A percentile compares a stretch with the other conserved stretches of the same genome.
Evolutionary conservation across 2,888 invertebrate species (phyloP).

Genomic region (Sinohyriopsis cumingii): DNA sequence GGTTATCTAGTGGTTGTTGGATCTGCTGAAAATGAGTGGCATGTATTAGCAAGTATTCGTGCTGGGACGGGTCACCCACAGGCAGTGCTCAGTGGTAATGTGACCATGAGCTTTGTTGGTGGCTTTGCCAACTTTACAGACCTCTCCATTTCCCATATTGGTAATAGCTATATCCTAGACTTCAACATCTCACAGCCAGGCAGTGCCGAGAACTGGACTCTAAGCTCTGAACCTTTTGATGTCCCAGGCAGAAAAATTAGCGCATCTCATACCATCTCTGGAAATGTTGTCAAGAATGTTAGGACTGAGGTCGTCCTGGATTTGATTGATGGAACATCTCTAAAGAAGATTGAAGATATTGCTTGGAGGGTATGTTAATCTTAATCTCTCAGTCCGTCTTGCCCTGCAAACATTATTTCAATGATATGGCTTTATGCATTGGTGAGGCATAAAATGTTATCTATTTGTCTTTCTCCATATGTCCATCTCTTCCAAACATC

Average conservation of each 20-base stretch:
- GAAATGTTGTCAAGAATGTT: slow-evolving; percentile 18
- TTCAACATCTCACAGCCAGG: slow-evolving; percentile 42
- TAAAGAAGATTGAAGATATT: slow-evolving; percentile 21
- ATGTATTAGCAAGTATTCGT: slow-evolving; percentile 43
- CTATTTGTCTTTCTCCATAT: too few species aligned
- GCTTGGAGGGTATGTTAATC: slow-evolving; percentile 26
- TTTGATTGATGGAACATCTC: slow-evolving; percentile 21
- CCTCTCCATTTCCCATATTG: slow-evolving; percentile 49
- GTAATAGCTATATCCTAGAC: slow-evolving; percentile 42
- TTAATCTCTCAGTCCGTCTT: too few species aligned
- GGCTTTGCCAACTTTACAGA: slow-evolving; percentile 61
- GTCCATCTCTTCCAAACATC: too few species aligned
- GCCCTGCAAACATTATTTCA: too few species aligned
- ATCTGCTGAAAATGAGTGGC: slow-evolving; percentile 45
- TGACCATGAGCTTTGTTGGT: slow-evolving; percentile 33
- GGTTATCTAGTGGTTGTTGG: slow-evolving; percentile 27
- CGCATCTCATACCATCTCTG: slow-evolving; percentile 3
- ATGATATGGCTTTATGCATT: too few species aligned
- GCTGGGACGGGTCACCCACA: slow-evolving; percentile 28
- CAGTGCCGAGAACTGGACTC: slow-evolving; percentile 32
- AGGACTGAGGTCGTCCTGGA: slow-evolving; percentile 17
- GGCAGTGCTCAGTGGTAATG: slow-evolving; percentile 43
- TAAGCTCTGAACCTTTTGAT: slow-evolving; percentile 18
- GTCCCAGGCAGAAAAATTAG: slow-evolving; percentile 15
- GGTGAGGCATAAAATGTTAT: too few species aligned